Base-by-base conservation (phyloP, 1,140 invertebrate genomes). In the Epicauta chinensis region DNA sequence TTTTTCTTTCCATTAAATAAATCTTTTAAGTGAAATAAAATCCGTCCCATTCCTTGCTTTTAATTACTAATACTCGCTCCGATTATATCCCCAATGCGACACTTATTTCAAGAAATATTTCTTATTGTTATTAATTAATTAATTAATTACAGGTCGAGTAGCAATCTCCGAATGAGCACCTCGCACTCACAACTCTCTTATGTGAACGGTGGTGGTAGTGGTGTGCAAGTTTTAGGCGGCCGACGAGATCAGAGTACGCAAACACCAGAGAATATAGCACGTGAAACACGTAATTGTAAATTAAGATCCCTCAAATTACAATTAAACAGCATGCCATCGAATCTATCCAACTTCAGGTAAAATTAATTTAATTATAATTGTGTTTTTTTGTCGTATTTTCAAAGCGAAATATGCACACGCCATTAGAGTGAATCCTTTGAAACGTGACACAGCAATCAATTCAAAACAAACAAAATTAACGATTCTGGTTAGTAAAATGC, bases 231-330 rank as follows among this genome's bases (percentile, higher is more conserved):
- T 59, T 56, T 46, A 34, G 32, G 32, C 55, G 38, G 43, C 34
- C 72, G 74, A 53, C 71, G 73, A 45, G 82, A 84, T 65, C 80
- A 81, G 48, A 75, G 77, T 4, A 84, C 82, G 16, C 82, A 84
- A 66, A 86, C 83, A 1, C 82, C 82, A 0, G 76, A 78, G n/a
- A 82, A 79, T 60, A 84, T 86, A 37, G 75, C 76, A 0, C 74
- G 73, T 2, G 84, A 86, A 61, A 82, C 82, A 5, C 72, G 82
- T 35, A 78, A 83, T 57, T 79, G 78, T 40, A 79, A 77, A 53
- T 64, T 85, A 15, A 77, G 78, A 53, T 79, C 83, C 4, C 71
- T 87, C 41, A 83, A 82, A 61, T 69, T 87, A 43, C 78, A 80
- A 16, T 66, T 87, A 3, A 82, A 81, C 63, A 80, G 75, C 59